A percentile compares a stretch with the other conserved stretches of the same genome.
Evolutionary conservation across 2,797 vertebrate genomes (phyloP).

Genomic region (Synaphobranchus kaupii): DNA sequence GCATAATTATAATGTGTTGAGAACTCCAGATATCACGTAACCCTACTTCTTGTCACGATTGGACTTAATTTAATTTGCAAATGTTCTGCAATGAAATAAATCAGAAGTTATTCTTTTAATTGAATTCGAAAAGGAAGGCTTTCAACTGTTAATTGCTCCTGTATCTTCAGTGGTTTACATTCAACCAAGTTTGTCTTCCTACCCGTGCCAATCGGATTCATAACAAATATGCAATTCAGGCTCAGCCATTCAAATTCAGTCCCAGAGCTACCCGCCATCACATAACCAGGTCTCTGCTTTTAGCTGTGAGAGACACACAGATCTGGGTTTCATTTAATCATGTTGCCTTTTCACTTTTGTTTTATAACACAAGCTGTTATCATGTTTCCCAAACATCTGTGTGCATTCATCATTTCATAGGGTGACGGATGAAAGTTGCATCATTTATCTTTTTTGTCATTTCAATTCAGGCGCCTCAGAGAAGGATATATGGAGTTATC

Average conservation of each 20-base stretch:
- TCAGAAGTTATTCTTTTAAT: constrained; percentile 33
- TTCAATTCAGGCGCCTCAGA: background rate
- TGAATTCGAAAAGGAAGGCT: constrained; percentile 42
- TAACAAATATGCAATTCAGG: background rate
- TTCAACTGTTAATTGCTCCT: constrained; percentile 39
- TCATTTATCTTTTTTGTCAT: background rate
- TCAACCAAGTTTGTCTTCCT: background rate
- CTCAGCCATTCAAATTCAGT: background rate
- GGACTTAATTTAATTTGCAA: constrained; percentile 51
- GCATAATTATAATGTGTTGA: constrained; percentile 19
- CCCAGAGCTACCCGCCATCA: background rate
- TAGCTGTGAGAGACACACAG: background rate
- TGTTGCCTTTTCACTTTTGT: background rate
- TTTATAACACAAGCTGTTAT: background rate
- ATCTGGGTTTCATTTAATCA: background rate
- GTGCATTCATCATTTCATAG: background rate
- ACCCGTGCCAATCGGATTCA: background rate
- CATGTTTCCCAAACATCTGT: background rate
- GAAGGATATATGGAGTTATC: background rate
- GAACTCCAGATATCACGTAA: constrained; percentile 27
- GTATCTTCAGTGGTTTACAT: constrained; percentile 31
- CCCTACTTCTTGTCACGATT: constrained; percentile 38
- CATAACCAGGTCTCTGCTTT: background rate
- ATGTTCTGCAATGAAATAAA: constrained; percentile 52
- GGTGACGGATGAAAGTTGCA: background rate